Percentiles rank a stretch among this genome's conserved stretches.
These are phyloP conservation scores for Epiblema foenella DNA, from an alignment of 2,888 invertebrate genomes.

Conservation along the genomic window DNA sequence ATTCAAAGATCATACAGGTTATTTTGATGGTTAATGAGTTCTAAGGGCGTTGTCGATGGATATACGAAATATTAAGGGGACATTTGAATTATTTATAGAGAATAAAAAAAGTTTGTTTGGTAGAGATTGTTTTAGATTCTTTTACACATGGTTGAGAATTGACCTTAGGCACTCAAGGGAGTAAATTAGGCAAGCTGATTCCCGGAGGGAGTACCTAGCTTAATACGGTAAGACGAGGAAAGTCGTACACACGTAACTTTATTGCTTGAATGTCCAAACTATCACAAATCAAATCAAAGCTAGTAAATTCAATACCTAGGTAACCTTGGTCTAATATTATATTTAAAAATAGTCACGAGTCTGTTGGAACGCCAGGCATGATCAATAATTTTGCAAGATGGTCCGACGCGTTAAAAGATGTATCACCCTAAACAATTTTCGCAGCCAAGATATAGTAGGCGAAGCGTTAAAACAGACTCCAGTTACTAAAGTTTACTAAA, in stretches of 20 bases:
- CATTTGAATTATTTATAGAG: too few species aligned
- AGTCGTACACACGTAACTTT: neutral
- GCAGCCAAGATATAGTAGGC: constrained; percentile 34
- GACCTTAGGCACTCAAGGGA: neutral
- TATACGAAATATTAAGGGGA: neutral
- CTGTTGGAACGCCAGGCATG: constrained; percentile 21
- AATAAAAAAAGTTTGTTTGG: too few species aligned
- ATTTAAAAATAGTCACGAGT: constrained; percentile 29
- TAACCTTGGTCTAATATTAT: constrained; percentile 16
- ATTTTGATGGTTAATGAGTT: neutral
- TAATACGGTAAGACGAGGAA: too few species aligned
- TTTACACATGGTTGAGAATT: constrained; percentile 13
- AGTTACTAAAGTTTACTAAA: constrained; percentile 23
- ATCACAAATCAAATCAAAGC: neutral
- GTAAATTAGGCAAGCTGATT: constrained; percentile 1
- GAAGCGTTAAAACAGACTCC: constrained; percentile 20
- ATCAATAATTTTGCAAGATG: constrained; percentile 37
- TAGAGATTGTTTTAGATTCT: too few species aligned
- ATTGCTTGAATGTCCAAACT: neutral
- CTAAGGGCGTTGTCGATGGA: neutral
- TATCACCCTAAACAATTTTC: constrained; percentile 26
- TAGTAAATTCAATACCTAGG: constrained; percentile 22
- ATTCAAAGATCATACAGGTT: too few species aligned
- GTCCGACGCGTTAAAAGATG: constrained; percentile 37
- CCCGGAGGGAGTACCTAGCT: neutral